Evolutionary conservation across 2,113 vertebrate species (phyloP), one percentile per base, ranked within the genome.

Genomic region (Festucalex cinctus): DNA sequence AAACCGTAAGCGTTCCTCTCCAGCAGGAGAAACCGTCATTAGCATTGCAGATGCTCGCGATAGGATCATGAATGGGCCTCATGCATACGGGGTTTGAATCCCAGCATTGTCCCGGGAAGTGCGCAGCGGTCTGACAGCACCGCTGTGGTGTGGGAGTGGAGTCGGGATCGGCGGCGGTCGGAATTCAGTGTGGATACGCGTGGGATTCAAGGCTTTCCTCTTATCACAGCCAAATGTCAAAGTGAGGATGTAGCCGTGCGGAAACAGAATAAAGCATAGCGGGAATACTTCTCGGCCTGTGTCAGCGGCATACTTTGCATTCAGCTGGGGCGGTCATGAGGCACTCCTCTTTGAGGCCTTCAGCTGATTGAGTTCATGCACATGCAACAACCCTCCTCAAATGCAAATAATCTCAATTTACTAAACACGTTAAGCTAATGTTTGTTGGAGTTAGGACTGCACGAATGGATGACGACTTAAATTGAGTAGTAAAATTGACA

Each of bases 11-110:
- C 32, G 46, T 66, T 67, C 81, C 24, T 54, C 61, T 78, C 63
- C 72, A 77, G 65, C 53, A 69, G 72, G 77, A 82, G 63, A 83
- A 74, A 75, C 71, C 63, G 78, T 83, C 88, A 94, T 94, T 94
- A 91, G 86, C 90, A 93, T 89, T 93, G 93, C 91, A 94, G 92
- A 94, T 91, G 88, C n/a, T 68, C 68, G 76, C 35, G 88, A 88
- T 88, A 89, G 83, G 68, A 88, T 92, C 87, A 82, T 90, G 83
- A 92, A 90, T 90, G 89, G 89, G 86, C 68, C 87, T 90, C 91
- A 91, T 88, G 90, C 89, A 92, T 92, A 74, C 83, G 0, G 86
- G 85, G 90, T 61, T 65, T 95, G 89, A 95, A 94, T 94, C 86
- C 89, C 64, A 67, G 86, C 90, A 93, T 94, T 94, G 93, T 95